Conservation (phyloP, 2,888 invertebrate genomes). For the Lucinisca nassula region DNA sequence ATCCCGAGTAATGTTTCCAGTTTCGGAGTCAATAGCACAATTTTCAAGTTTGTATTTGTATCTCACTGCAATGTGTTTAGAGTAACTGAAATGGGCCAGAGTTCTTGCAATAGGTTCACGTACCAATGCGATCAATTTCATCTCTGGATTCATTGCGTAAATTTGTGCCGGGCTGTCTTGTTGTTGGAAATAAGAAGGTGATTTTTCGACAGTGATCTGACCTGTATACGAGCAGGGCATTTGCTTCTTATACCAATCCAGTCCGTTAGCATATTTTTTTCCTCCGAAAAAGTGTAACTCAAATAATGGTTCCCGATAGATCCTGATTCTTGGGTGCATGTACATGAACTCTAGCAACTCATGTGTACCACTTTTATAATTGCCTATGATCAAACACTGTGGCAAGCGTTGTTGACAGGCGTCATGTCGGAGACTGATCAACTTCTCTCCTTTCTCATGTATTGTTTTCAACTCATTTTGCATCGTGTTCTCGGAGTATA, state of each 20-base stretch:
- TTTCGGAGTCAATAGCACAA: not conserved
- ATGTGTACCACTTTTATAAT: constrained; percentile 8
- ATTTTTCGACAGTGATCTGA: constrained; percentile 98
- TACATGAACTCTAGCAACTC: constrained; percentile 5
- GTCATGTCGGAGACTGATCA: not conserved
- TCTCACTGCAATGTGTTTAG: not conserved
- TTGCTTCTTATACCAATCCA: constrained; percentile 95
- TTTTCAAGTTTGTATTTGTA: not conserved
- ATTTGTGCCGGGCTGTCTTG: constrained; percentile 97
- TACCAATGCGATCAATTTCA: constrained; percentile 96
- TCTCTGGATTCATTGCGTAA: constrained; percentile 96
- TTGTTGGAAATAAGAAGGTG: constrained; percentile 98
- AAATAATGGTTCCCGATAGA: constrained; percentile 28
- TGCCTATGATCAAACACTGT: not conserved
- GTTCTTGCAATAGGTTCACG: constrained; percentile 98
- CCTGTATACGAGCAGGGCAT: constrained; percentile 97
- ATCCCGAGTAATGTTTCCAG: not conserved
- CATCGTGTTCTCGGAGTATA: not conserved
- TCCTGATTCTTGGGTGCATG: constrained; percentile 26
- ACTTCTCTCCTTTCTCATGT: not conserved
- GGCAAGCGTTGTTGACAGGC: not conserved
- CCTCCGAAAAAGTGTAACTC: constrained; percentile 40
- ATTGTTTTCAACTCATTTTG: not conserved
- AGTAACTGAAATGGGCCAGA: constrained; percentile 90
- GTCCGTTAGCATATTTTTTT: constrained; percentile 91